phyloP scores from a whole-genome alignment of 2,888 invertebrate species.

The Cylindroiulus punctatus region DNA sequence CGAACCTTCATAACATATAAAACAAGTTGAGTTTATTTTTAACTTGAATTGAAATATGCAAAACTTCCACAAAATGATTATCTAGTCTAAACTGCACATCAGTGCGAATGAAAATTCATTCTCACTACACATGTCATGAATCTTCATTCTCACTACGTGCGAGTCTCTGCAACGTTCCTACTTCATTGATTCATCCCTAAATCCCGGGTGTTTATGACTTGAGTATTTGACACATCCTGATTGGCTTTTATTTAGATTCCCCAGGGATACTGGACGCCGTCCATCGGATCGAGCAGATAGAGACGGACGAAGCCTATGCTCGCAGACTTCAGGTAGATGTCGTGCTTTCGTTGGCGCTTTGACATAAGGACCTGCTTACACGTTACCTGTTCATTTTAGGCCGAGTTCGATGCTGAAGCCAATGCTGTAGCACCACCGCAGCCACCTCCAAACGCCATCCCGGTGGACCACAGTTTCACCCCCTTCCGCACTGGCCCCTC shows the following conservation, averaged over 20 bases:
- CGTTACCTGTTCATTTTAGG: not conserved
- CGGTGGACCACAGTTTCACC: not conserved
- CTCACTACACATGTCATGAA: too few species aligned
- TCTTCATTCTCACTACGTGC: too few species aligned
- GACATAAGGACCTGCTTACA: not conserved
- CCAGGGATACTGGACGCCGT: not conserved
- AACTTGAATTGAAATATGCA: too few species aligned
- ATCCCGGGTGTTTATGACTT: too few species aligned
- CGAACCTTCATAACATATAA: too few species aligned
- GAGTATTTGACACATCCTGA: too few species aligned
- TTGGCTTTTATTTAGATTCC: not conserved
- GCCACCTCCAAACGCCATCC: not conserved
- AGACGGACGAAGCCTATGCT: constrained; percentile 38
- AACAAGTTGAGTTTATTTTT: too few species aligned
- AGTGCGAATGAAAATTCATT: too few species aligned
- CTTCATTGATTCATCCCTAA: too few species aligned
- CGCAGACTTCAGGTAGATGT: not conserved
- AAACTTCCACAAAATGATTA: too few species aligned
- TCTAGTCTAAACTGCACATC: too few species aligned
- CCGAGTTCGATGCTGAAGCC: not conserved
- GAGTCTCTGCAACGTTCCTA: too few species aligned
- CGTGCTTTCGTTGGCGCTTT: not conserved
- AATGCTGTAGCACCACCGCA: not conserved
- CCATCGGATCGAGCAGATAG: not conserved
- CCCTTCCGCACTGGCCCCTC: not conserved